Conservation (phyloP, 2,888 invertebrate species). For the Bimastos eiseni region DNA sequence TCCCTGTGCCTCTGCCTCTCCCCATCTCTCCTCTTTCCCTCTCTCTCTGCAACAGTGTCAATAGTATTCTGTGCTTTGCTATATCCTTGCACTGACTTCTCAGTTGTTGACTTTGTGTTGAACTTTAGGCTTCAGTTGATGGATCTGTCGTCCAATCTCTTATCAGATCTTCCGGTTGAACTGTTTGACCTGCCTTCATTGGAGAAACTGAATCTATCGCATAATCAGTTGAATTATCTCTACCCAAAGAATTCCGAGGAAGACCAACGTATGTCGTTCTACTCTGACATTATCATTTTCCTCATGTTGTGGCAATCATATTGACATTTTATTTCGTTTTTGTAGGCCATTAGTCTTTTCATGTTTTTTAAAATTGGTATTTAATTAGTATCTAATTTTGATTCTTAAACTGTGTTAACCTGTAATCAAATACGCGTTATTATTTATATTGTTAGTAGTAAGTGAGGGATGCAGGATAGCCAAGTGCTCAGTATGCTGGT, state of each 20-base stretch:
- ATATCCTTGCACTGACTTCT: background rate
- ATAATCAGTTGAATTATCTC: background rate
- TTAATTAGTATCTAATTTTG: too few relatives aligned
- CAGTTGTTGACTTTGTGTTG: background rate
- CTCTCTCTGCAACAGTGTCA: background rate
- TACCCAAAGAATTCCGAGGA: background rate
- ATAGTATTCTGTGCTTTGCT: background rate
- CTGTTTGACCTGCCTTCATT: conserved; percentile 7
- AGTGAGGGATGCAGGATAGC: too few relatives aligned
- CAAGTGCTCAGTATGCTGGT: too few relatives aligned
- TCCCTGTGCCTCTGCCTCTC: background rate
- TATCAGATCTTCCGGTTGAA: conserved; percentile 16
- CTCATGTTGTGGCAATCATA: background rate
- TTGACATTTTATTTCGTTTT: background rate
- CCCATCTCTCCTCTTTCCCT: background rate
- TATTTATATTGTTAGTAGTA: background rate
- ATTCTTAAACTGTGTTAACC: background rate
- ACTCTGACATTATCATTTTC: background rate
- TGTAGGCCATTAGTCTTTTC: background rate
- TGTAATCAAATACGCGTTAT: background rate
- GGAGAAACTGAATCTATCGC: background rate
- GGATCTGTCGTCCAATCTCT: background rate
- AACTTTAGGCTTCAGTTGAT: background rate
- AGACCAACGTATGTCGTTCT: background rate
- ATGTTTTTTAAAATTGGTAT: too few relatives aligned